Evolutionary conservation across 2,888 invertebrate species (phyloP), one percentile per base, ranked within the genome.

Genomic region (Eucera pruinosa): DNA sequence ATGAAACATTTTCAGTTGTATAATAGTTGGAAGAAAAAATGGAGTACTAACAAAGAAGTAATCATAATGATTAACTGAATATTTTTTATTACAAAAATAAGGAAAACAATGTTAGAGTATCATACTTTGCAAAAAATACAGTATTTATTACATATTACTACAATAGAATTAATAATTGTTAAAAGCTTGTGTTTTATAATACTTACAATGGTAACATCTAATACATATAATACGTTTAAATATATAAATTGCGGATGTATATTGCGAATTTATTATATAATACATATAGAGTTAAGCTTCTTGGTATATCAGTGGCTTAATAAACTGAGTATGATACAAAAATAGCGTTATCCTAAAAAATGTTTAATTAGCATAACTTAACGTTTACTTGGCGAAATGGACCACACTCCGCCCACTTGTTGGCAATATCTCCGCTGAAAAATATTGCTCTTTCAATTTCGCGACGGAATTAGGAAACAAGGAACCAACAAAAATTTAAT

Each of bases 301-400:
- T 47, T 47, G 23, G 6, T 23, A 11, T 6, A 47, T 30, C 13
- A 18, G 13, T 48, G 11, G 13, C 23, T 11, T 5, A 25, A 23
- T 13, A 48, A 23, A 15, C 11, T 25, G 5, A 13, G 18, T 23
- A 23, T 48, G 18, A 48, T 48, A 13, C 25, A 25, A 5, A 23
- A 23, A 25, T 11, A 18, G 15, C n/a, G 23, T 41, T 33, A 54
- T 36, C 2, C 36, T 0, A 13, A 18, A 58, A 30, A 58, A 30
- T 58, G 11, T 27, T 60, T 20, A 33, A 45, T 45, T 30, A 45
- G 20, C 60, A 20, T 60, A 45, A 45, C 27, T 45, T 30, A 60
- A 15, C 45, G 9, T 60, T 33, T 20, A 0, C 6, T 27, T 0
- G 11, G 39, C 0, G n/a, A 25, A 57, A n/a, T n/a, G 25, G 2